Percentiles rank a stretch among this genome's conserved stretches.
phyloP scores from a whole-genome alignment of 2,888 invertebrate genomes.

The Tachina grossa region DNA sequence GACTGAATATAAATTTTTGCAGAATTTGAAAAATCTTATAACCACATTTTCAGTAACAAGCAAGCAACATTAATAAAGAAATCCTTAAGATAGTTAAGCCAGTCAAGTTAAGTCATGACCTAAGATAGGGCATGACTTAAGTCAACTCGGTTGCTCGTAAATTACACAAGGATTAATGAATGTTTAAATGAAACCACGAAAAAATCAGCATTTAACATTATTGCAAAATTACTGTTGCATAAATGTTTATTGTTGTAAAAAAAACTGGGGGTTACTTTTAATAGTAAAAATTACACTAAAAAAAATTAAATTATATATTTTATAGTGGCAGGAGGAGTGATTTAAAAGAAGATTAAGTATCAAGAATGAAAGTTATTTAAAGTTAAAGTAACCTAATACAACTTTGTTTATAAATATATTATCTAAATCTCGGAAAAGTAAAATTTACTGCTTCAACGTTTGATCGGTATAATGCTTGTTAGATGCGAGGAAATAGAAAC shows the following conservation, averaged over 20 bases:
- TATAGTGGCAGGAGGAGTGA: background rate
- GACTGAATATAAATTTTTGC: background rate
- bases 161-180: slow-evolving; percentile 42
- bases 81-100: slow-evolving; percentile 24
- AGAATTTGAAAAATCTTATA: background rate
- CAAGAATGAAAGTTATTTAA: no score
- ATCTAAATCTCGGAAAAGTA: no score
- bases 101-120: slow-evolving; percentile 9
- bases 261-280: background rate
- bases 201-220: slow-evolving; percentile 33
- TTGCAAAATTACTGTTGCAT: slow-evolving; percentile 15
- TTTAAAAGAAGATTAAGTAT: background rate
- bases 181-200: slow-evolving; percentile 38
- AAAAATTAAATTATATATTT: background rate
- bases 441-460: no score
- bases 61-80: slow-evolving; percentile 6
- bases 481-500: no score
- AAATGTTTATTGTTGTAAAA: slow-evolving; percentile 8
- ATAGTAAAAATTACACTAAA: background rate
- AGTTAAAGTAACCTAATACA: no score
- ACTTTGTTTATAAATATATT: no score
- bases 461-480: no score
- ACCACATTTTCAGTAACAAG: background rate
- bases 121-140: background rate
- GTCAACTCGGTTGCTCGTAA: background rate